Conservation (phyloP, 2,797 vertebrate genomes). For the Myripristis murdjan region DNA sequence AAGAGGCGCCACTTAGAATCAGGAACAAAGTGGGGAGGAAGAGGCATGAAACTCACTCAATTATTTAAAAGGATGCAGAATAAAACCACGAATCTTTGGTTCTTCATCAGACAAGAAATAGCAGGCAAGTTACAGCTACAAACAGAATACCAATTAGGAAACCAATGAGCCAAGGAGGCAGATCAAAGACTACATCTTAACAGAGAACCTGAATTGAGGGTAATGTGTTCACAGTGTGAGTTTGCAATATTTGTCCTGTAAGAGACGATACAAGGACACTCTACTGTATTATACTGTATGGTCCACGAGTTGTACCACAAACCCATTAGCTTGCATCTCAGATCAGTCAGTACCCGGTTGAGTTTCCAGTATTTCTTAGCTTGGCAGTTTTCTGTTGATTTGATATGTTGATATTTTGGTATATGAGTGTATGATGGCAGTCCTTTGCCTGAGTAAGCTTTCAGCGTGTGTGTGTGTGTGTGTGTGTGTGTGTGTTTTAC, state of each 20-base stretch:
- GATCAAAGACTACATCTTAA: conserved; percentile 18
- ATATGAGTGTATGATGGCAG: no score
- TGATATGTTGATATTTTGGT: no score
- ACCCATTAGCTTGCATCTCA: no score
- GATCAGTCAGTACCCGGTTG: neutral
- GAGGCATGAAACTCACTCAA: neutral
- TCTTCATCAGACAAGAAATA: conserved; percentile 15
- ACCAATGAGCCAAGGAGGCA: neutral
- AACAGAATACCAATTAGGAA: conserved; percentile 21
- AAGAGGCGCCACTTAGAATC: neutral
- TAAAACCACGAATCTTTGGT: neutral
- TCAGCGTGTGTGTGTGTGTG: neutral
- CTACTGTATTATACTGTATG: no score
- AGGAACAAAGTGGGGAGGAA: conserved; percentile 26
- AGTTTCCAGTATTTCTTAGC: neutral
- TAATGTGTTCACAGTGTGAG: neutral
- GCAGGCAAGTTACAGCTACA: neutral
- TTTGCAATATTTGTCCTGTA: neutral
- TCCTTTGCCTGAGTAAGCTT: neutral
- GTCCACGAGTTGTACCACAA: no score
- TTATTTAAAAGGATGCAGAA: conserved; percentile 1
- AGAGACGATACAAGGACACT: neutral
- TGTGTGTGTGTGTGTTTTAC: conserved; percentile 69
- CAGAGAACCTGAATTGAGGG: neutral
- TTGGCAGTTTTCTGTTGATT: no score